Evolutionary conservation across 1,140 invertebrate genomes (phyloP).

Genomic region (Drosophila asahinai): DNA sequence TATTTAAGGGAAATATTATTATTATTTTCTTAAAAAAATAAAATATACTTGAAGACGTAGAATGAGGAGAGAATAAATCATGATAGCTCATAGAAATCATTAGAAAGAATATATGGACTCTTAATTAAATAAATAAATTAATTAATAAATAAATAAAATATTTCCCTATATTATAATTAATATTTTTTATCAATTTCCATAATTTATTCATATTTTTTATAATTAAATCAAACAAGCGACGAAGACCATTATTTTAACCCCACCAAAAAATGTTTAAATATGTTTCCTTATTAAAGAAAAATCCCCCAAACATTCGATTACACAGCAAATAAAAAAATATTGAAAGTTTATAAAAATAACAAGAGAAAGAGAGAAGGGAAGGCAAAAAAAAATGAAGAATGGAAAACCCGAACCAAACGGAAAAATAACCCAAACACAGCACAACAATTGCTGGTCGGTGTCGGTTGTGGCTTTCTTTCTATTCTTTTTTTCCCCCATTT

Average conservation of each 20-base stretch:
- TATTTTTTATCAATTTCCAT: too few relatives aligned
- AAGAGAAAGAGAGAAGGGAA: slow-evolving; percentile 14
- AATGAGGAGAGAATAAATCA: background rate
- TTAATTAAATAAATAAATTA: too few relatives aligned
- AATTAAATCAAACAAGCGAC: background rate
- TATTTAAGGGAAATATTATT: too few relatives aligned
- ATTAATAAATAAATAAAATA: too few relatives aligned
- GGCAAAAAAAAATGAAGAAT: slow-evolving; percentile 11
- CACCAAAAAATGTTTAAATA: too few relatives aligned
- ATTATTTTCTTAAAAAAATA: background rate
- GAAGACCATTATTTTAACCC: too few relatives aligned
- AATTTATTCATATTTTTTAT: background rate
- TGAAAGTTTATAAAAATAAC: slow-evolving; percentile 77
- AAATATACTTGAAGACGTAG: background rate
- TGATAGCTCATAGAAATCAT: background rate
- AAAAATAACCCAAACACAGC: slow-evolving; percentile 49
- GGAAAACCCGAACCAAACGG: slow-evolving; percentile 18
- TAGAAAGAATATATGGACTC: too few relatives aligned
- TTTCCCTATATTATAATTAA: too few relatives aligned
- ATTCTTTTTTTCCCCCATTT: slow-evolving; percentile 9
- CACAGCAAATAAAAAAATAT: slow-evolving; percentile 65
- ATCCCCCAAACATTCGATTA: background rate
- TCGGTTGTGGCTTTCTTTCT: slow-evolving; percentile 63
- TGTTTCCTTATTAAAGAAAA: background rate
- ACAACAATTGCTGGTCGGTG: slow-evolving; percentile 70